Percentiles rank a stretch among this genome's conserved stretches.
Evolutionary conservation across 2,113 vertebrate species (phyloP).

Genomic region (Catharus minimus): DNA sequence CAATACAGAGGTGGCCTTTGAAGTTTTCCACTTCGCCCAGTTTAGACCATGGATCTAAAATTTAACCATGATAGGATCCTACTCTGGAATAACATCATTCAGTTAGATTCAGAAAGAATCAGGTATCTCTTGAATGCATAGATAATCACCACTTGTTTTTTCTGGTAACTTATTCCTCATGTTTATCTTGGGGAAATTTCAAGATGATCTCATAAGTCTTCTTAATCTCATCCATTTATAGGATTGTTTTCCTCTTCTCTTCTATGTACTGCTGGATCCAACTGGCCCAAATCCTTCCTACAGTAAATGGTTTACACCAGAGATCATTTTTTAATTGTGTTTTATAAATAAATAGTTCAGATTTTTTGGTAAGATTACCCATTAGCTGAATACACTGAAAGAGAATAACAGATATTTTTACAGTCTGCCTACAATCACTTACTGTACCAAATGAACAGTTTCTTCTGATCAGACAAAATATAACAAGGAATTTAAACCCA

Average conservation of each 20-base stretch:
- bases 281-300: background rate
- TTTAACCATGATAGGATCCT: background rate
- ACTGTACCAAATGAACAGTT: background rate
- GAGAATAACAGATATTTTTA: background rate
- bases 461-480: slow-evolving; percentile 9
- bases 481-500: background rate
- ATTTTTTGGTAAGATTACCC: slow-evolving; percentile 24
- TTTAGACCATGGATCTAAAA: background rate
- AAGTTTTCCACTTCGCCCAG: background rate
- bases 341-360: slow-evolving; percentile 44
- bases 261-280: background rate
- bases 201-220: slow-evolving; percentile 36
- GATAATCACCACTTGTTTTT: background rate
- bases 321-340: background rate
- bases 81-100: background rate
- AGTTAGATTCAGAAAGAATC: background rate
- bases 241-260: slow-evolving; percentile 4
- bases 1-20: background rate
- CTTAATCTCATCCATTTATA: slow-evolving; percentile 44
- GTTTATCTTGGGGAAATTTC: slow-evolving; percentile 44
- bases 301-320: slow-evolving; percentile 30
- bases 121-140: background rate
- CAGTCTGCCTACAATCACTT: background rate
- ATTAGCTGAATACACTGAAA: background rate
- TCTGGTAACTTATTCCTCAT: slow-evolving; percentile 2